A percentile compares a stretch with the other conserved stretches of the same genome.
phyloP scores from a whole-genome alignment of 2,797 vertebrate species.

The Anguilla marmorata region DNA sequence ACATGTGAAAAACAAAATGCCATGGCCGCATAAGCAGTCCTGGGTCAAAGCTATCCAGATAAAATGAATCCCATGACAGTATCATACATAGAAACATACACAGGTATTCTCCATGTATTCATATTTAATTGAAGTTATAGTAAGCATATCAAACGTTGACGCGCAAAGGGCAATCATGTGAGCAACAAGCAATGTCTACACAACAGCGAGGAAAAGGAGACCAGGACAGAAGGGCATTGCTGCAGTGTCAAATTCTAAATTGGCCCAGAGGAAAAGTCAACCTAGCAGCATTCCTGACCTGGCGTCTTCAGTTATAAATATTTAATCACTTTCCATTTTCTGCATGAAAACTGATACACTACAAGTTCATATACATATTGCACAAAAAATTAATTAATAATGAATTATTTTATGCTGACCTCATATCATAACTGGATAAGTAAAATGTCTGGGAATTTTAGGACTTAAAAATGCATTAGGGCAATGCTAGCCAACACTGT shows the following conservation, averaged over 20 bases:
- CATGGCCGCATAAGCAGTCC: conserved; percentile 43
- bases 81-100: conserved; percentile 13
- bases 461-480: neutral
- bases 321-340: conserved; percentile 22
- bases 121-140: neutral
- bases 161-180: conserved; percentile 16
- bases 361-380: conserved; percentile 25
- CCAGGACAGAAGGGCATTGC: neutral
- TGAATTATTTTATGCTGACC: neutral
- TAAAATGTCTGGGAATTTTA: conserved; percentile 9
- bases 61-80: conserved; percentile 32
- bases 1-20: conserved; percentile 50
- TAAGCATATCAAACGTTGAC: conserved; percentile 11
- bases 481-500: neutral
- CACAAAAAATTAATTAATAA: conserved; percentile 26
- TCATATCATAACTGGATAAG: neutral
- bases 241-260: neutral
- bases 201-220: neutral
- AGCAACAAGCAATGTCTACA: neutral
- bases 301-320: neutral
- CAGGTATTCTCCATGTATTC: neutral
- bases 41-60: conserved; percentile 36
- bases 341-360: conserved; percentile 17
- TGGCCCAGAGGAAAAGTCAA: neutral
- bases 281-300: neutral